phyloP scores from a whole-genome alignment of 2,797 vertebrate species.

The Fringilla coelebs region DNA sequence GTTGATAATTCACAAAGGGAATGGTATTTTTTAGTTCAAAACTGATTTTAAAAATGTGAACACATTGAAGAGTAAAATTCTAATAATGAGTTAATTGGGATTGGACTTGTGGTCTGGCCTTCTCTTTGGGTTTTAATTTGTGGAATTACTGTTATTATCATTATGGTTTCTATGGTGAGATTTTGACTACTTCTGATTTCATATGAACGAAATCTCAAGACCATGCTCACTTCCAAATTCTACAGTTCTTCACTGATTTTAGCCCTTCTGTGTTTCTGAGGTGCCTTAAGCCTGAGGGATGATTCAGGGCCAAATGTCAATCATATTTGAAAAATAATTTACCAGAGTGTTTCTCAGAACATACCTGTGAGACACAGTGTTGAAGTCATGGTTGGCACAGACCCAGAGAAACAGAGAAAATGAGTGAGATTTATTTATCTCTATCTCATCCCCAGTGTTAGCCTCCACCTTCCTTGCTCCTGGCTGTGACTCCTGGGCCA shows the following conservation, averaged over 20 bases:
- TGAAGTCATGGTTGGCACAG: background rate
- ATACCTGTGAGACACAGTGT: background rate
- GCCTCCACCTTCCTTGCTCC: background rate
- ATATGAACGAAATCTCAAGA: background rate
- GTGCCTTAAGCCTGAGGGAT: background rate
- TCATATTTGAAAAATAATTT: background rate
- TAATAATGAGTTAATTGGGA: background rate
- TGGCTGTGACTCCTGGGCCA: background rate
- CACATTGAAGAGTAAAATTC: background rate
- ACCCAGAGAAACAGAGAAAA: background rate
- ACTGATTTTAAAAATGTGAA: background rate
- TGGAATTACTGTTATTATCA: background rate
- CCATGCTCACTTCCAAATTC: accelerated
- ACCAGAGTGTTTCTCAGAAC: background rate
- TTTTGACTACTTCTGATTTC: background rate
- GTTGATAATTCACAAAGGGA: accelerated
- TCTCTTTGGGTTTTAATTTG: background rate
- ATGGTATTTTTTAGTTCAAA: background rate
- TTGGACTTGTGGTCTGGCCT: accelerated
- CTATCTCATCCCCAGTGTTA: background rate
- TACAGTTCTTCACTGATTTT: background rate
- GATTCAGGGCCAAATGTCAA: background rate
- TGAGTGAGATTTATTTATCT: background rate
- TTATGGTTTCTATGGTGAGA: background rate
- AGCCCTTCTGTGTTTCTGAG: background rate